A percentile compares a stretch with the other conserved stretches of the same genome.
Conservation (phyloP, 2,888 invertebrate species). For the Drosophila barbarae region DNA sequence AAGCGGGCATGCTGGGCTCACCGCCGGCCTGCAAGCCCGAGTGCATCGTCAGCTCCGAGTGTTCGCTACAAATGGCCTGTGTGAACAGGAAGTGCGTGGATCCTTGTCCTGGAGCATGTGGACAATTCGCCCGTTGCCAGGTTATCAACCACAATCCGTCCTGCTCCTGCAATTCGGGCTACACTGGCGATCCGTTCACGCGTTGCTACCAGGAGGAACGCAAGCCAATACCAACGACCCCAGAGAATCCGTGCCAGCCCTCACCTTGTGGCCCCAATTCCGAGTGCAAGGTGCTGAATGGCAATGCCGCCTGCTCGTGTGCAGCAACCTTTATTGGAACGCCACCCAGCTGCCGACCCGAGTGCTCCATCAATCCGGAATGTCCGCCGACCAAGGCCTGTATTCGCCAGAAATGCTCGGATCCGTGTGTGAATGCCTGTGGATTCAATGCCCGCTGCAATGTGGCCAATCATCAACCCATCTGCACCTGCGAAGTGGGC, state of each 20-base stretch:
- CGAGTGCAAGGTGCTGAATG: constrained; percentile 81
- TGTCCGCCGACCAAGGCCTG: constrained; percentile 81
- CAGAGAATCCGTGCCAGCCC: constrained; percentile 82
- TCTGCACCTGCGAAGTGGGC: constrained; percentile 81
- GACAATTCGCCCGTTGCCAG: constrained; percentile 85
- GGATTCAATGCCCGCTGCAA: constrained; percentile 85
- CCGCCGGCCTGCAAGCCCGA: constrained; percentile 89
- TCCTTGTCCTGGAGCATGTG: constrained; percentile 87
- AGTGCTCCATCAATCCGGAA: constrained; percentile 83
- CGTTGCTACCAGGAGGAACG: constrained; percentile 81
- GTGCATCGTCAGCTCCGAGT: constrained; percentile 88
- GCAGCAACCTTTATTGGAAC: constrained; percentile 83
- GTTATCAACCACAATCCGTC: constrained; percentile 89
- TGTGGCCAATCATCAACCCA: constrained; percentile 81
- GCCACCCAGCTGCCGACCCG: constrained; percentile 84
- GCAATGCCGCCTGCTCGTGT: constrained; percentile 83
- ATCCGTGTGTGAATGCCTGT: constrained; percentile 86
- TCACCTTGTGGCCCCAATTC: constrained; percentile 85
- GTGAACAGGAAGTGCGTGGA: constrained; percentile 87
- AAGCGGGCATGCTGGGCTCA: constrained; percentile 84
- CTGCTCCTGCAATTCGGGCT: constrained; percentile 85
- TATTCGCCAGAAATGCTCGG: constrained; percentile 80
- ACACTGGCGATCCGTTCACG: constrained; percentile 87
- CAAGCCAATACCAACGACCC: constrained; percentile 77
- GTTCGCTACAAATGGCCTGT: constrained; percentile 86